A percentile compares a stretch with the other conserved stretches of the same genome.
These are phyloP conservation scores for Formica selysi DNA, from an alignment of 1,140 invertebrate species.

Conservation along the genomic window DNA sequence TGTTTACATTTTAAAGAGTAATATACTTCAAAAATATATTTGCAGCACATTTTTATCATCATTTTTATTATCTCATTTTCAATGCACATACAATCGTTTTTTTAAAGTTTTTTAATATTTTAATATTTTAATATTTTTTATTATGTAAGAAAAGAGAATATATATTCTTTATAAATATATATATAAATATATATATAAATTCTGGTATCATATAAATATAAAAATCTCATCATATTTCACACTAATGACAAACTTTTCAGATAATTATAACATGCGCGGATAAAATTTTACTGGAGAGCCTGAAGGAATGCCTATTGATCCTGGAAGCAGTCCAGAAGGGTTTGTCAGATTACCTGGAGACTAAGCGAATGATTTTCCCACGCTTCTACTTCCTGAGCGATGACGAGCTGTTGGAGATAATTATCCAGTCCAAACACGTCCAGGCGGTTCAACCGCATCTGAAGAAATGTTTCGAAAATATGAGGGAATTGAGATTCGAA, in stretches of 20 bases:
- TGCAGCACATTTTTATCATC: neutral
- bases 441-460: conserved; percentile 92
- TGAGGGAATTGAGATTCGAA: conserved; percentile 91
- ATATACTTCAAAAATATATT: neutral
- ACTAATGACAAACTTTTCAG: conserved; percentile 77
- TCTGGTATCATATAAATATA: neutral
- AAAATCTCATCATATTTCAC: neutral
- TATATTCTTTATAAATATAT: neutral
- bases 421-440: conserved; percentile 91
- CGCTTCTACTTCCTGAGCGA: conserved; percentile 93
- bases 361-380: conserved; percentile 91
- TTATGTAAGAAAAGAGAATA: neutral
- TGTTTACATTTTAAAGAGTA: neutral
- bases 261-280: conserved; percentile 89
- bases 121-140: neutral
- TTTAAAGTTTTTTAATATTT: neutral
- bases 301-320: conserved; percentile 90
- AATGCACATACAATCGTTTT: neutral
- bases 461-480: conserved; percentile 93
- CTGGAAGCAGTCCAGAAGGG: conserved; percentile 91
- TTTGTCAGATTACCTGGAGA: conserved; percentile 91
- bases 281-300: conserved; percentile 88
- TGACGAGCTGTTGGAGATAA: conserved; percentile 92
- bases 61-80: neutral
- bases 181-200: conserved; percentile 15